Evolutionary conservation across 1,140 invertebrate genomes (phyloP), one percentile per base, ranked within the genome.

Genomic region (Drosophila orosa): DNA sequence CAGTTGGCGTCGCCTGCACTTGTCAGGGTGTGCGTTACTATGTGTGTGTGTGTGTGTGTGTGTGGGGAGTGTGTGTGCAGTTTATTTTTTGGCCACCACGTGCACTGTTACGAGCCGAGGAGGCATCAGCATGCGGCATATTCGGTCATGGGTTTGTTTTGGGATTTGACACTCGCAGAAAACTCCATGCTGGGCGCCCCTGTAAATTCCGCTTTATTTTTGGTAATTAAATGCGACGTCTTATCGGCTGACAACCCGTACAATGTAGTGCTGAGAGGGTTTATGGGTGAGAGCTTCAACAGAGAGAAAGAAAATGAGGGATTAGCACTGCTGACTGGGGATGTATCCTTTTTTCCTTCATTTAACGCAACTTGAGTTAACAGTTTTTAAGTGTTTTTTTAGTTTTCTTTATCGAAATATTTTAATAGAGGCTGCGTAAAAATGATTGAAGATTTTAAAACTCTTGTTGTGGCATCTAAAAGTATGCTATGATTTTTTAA

Each of bases 131-230:
- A 87, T 87, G 84, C 85, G 84, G 84, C 84, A 87, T 84, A 87
- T 89, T 87, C 63, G 67, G 55, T 80, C 79, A 82, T 69, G 69
- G 82, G 62, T 83, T 72, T 61, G 74, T 73, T 76, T 87, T 87
- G 57, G 81, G 83, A 83, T 83, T 87, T 66, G 78, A 86, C 84
- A 89, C 84, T 86, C 75, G 80, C 84, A 87, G 59, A 86, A 86
- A 86, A 69, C 40, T 47, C 35, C 74, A 77, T 45, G 74, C 74
- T 83, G 71, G 29, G 76, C 67, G 60, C 74, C 62, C 25, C 65
- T 63, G 57, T 69, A 48, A 48, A 47, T 54, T 80, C 22, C 45
- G 42, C 33, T 75, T 71, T 57, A 55, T 55, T 68, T 68, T 68
- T 31, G 65, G 65, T 69, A 71, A 68, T 62, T 58, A 74, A 66